Conservation (phyloP, 1,140 invertebrate genomes). For the Octopus sinensis region DNA sequence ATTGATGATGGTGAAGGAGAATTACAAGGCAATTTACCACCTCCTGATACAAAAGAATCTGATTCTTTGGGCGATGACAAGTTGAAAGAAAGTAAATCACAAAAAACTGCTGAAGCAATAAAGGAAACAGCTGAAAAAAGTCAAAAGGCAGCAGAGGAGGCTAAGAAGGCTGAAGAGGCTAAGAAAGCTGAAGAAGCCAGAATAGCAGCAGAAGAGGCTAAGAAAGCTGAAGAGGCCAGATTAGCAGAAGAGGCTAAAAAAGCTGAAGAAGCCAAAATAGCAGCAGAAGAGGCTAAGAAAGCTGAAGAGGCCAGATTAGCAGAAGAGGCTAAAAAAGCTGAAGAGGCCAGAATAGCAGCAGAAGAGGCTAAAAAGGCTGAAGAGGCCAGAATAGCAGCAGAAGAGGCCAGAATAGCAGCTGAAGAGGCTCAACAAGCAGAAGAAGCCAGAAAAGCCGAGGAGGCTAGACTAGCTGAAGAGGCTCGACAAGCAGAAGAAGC, state of each 20-base stretch:
- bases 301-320: too few species aligned
- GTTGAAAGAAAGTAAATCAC: not conserved
- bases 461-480: not conserved
- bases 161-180: not conserved
- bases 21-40: not conserved
- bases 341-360: too few species aligned
- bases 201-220: too few species aligned
- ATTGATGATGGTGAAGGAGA: constrained; percentile 9
- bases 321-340: too few species aligned
- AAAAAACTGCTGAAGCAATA: not conserved
- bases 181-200: not conserved
- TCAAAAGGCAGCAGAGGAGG: not conserved
- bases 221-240: too few species aligned
- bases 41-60: not conserved
- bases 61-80: not conserved
- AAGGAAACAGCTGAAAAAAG: not conserved
- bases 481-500: not conserved
- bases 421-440: too few species aligned
- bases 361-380: too few species aligned
- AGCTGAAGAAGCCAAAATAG: too few species aligned
- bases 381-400: too few species aligned
- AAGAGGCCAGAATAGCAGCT: too few species aligned
- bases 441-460: not conserved
- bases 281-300: too few species aligned
- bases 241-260: too few species aligned